Evolutionary conservation across 1,140 invertebrate genomes (phyloP).

Genomic region (Acyrthosiphon pisum): DNA sequence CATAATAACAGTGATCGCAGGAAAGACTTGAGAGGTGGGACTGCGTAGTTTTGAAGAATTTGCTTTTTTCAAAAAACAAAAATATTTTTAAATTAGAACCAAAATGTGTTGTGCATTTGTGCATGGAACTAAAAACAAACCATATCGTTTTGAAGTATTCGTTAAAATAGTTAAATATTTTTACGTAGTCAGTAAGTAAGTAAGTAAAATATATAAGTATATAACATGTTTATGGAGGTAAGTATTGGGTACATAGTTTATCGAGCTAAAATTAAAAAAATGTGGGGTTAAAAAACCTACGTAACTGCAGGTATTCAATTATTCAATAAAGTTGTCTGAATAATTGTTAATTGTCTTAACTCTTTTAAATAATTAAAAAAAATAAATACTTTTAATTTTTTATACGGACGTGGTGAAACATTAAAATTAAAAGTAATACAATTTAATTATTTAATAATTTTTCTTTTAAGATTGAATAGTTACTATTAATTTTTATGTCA

Average conservation of each 20-base stretch:
- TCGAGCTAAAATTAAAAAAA: not conserved
- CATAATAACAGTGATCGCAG: constrained; percentile 51
- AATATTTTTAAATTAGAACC: not conserved
- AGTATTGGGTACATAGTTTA: not conserved
- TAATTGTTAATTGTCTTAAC: not conserved
- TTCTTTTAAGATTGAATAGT: not conserved
- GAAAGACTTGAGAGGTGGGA: constrained; percentile 28
- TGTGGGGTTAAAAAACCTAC: not conserved
- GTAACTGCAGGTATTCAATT: not conserved
- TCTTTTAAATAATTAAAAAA: not conserved
- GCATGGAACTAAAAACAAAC: not conserved
- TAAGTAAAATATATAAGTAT: no score
- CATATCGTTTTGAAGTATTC: constrained; percentile 1
- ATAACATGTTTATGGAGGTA: not conserved
- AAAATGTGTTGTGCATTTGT: not conserved
- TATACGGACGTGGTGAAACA: not conserved
- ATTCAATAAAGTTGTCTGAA: not conserved
- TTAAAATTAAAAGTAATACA: not conserved
- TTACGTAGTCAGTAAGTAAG: not conserved
- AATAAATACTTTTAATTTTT: not conserved
- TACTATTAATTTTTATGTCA: not conserved
- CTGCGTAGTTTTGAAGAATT: constrained; percentile 8
- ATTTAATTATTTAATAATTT: not conserved
- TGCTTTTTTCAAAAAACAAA: not conserved
- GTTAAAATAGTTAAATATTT: not conserved